A percentile compares a stretch with the other conserved stretches of the same genome.
Evolutionary conservation across 1,140 invertebrate genomes (phyloP).

Genomic region (Conus betulinus): DNA sequence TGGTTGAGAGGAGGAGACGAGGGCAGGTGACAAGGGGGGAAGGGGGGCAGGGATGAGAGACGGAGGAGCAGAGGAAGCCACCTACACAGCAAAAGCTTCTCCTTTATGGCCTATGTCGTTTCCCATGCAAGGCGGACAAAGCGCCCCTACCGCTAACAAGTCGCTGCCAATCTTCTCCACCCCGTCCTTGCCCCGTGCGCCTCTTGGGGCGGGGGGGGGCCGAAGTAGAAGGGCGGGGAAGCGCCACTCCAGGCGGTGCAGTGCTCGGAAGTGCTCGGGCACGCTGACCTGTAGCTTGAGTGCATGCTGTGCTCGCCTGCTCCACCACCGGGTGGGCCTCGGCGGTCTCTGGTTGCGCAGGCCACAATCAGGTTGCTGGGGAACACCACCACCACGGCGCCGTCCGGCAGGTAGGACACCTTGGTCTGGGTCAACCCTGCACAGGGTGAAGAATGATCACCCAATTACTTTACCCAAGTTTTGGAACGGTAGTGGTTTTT

Average conservation of each 20-base stretch:
- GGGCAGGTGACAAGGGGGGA: neutral
- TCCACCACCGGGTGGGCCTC: constrained; percentile 77
- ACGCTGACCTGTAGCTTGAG: constrained; percentile 91
- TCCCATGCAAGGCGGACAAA: constrained; percentile 67
- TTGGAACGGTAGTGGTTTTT: too few relatives aligned
- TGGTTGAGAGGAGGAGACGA: neutral
- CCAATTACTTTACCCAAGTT: too few relatives aligned
- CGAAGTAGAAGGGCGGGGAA: too few relatives aligned
- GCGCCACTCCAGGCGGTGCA: constrained; percentile 96
- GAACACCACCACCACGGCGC: constrained; percentile 75
- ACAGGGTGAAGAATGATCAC: constrained; percentile 20
- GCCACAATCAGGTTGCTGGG: constrained; percentile 75
- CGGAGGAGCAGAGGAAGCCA: constrained; percentile 28
- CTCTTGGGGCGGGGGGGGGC: too few relatives aligned
- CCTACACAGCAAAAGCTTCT: constrained; percentile 74
- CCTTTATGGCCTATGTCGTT: constrained; percentile 67
- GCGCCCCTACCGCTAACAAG: constrained; percentile 71
- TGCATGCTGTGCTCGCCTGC: constrained; percentile 86
- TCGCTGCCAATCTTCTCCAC: constrained; percentile 68
- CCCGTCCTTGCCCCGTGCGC: constrained; percentile 56
- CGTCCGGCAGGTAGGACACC: constrained; percentile 74
- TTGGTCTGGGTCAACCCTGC: constrained; percentile 70
- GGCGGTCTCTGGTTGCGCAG: constrained; percentile 73
- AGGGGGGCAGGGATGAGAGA: neutral
- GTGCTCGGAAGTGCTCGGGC: constrained; percentile 81